Evolutionary conservation across 2,888 invertebrate species (phyloP).

Genomic region (Drosophila limbata): DNA sequence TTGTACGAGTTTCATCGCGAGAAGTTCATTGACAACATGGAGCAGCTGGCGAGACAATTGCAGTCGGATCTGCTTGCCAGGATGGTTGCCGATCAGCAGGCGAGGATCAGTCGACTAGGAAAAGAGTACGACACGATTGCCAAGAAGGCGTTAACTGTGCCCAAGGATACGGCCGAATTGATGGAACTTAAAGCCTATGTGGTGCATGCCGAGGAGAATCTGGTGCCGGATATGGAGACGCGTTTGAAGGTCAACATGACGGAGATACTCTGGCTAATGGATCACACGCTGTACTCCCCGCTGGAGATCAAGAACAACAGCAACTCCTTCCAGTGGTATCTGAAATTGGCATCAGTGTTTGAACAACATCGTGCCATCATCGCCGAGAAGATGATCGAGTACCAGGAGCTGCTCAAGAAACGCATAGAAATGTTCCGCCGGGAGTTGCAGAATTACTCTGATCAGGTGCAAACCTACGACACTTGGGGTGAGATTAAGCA

Average conservation of each 20-base stretch:
- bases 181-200: constrained; percentile 93
- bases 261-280: constrained; percentile 93
- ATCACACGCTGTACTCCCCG: constrained; percentile 92
- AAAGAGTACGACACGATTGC: constrained; percentile 94
- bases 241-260: constrained; percentile 88
- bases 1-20: constrained; percentile 94
- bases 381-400: constrained; percentile 93
- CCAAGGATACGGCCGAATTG: constrained; percentile 93
- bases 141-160: constrained; percentile 91
- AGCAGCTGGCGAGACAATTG: constrained; percentile 89
- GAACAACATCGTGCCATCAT: constrained; percentile 93
- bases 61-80: constrained; percentile 89
- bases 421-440: constrained; percentile 93
- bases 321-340: constrained; percentile 94
- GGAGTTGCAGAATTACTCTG: constrained; percentile 92
- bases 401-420: constrained; percentile 92
- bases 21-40: constrained; percentile 90
- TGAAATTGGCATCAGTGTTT: constrained; percentile 92
- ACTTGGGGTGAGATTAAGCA: constrained; percentile 95
- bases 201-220: constrained; percentile 90
- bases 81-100: constrained; percentile 93
- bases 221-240: constrained; percentile 91
- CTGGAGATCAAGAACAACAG: constrained; percentile 95
- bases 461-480: constrained; percentile 93
- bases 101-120: constrained; percentile 91